Conservation (phyloP, 2,888 invertebrate genomes). For the Leistus spinibarbis region DNA sequence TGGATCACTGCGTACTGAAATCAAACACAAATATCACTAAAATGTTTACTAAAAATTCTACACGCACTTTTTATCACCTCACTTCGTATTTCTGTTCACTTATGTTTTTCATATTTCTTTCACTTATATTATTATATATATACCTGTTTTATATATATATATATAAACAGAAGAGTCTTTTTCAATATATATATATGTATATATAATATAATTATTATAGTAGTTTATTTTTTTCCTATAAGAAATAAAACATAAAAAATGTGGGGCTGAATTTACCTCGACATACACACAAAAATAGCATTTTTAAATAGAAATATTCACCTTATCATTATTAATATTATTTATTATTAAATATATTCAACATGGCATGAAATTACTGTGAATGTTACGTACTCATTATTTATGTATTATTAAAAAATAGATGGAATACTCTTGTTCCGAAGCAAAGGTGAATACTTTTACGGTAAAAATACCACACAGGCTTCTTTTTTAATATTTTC, state of each 20-base stretch:
- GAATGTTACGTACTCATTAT: conserved; percentile 3
- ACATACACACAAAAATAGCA: conserved; percentile 39
- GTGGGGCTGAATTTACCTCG: conserved; percentile 48
- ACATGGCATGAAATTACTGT: conserved; percentile 22
- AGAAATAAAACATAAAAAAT: conserved; percentile 54
- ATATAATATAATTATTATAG: conserved; percentile 51
- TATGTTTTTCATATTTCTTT: conserved; percentile 27
- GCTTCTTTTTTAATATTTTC: conserved; percentile 15
- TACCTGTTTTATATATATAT: background rate
- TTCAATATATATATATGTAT: conserved; percentile 49
- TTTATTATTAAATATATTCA: conserved; percentile 21
- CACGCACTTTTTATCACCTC: conserved; percentile 54
- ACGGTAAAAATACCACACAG: conserved; percentile 39
- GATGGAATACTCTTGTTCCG: conserved; percentile 19
- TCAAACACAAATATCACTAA: conserved; percentile 55
- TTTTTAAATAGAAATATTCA: conserved; percentile 38
- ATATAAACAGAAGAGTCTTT: conserved; percentile 51
- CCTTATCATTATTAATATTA: conserved; percentile 16
- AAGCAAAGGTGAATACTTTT: conserved; percentile 39
- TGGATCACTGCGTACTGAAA: conserved; percentile 32
- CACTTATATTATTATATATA: conserved; percentile 23
- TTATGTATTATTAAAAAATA: conserved; percentile 35
- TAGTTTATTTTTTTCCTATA: conserved; percentile 51
- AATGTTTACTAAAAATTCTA: conserved; percentile 47
- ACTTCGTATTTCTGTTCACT: conserved; percentile 49